Percentiles rank a stretch among this genome's conserved stretches.
Conservation (phyloP, 2,797 vertebrate species). For the Sebastes goodei region DNA sequence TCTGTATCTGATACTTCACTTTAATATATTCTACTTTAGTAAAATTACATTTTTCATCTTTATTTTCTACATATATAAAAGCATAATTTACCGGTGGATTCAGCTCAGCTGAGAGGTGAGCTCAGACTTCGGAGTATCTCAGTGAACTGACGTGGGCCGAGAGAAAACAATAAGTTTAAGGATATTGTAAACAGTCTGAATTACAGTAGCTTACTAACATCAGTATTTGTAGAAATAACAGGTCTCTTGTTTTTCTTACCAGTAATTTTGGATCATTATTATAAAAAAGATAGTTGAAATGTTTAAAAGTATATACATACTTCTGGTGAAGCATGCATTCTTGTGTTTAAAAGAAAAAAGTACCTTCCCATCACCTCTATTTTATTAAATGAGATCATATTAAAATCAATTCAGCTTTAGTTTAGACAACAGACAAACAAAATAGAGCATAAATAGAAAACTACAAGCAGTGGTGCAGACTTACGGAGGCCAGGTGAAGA, state of each 20-base stretch:
- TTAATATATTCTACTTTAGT: background rate
- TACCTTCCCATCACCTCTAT: background rate
- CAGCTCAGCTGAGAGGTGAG: slow-evolving; percentile 24
- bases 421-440: background rate
- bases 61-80: background rate
- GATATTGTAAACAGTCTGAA: background rate
- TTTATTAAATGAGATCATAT: background rate
- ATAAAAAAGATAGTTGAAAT: background rate
- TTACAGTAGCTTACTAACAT: background rate
- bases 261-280: background rate
- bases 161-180: background rate
- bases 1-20: background rate
- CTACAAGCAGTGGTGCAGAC: slow-evolving; percentile 33
- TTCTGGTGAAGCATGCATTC: background rate
- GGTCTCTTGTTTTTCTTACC: background rate
- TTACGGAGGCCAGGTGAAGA: slow-evolving; percentile 67
- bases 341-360: background rate
- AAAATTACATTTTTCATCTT: background rate
- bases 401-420: background rate
- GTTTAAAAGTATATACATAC: background rate
- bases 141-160: slow-evolving; percentile 32
- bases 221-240: background rate
- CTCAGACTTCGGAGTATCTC: slow-evolving; percentile 12
- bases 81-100: slow-evolving; percentile 51
- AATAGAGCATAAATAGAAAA: background rate